A percentile compares a stretch with the other conserved stretches of the same genome.
Evolutionary conservation across 2,888 invertebrate genomes (phyloP).

Genomic region (Meganola albula): DNA sequence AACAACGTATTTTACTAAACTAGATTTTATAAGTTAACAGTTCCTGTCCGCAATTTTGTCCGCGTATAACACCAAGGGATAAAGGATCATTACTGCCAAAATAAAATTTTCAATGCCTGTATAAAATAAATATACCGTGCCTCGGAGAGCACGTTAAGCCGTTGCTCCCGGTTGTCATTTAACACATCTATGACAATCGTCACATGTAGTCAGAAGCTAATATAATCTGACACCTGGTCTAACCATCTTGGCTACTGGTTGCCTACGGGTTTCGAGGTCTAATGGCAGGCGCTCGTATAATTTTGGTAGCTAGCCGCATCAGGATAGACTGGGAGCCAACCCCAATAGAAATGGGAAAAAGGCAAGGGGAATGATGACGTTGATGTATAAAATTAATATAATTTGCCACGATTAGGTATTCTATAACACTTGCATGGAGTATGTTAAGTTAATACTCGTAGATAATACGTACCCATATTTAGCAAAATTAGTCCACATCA

Average conservation of each 20-base stretch:
- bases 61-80: neutral
- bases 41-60: no score
- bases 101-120: neutral
- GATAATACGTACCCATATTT: conserved; percentile 51
- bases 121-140: neutral
- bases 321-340: neutral
- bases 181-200: no score
- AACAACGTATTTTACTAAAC: neutral
- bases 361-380: neutral
- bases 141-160: neutral
- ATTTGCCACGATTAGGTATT: neutral
- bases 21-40: neutral
- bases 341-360: neutral
- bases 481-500: conserved; percentile 65
- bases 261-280: no score
- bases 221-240: no score
- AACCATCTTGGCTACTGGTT: no score
- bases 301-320: neutral
- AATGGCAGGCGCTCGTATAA: neutral
- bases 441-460: neutral
- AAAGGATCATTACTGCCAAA: neutral
- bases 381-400: neutral
- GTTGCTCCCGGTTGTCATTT: no score
- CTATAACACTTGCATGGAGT: no score
- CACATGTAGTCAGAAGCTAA: no score